Percentiles rank a stretch among this genome's conserved stretches.
These are phyloP conservation scores for Tachina fera DNA, from an alignment of 2,888 invertebrate genomes.

Conservation along the genomic window DNA sequence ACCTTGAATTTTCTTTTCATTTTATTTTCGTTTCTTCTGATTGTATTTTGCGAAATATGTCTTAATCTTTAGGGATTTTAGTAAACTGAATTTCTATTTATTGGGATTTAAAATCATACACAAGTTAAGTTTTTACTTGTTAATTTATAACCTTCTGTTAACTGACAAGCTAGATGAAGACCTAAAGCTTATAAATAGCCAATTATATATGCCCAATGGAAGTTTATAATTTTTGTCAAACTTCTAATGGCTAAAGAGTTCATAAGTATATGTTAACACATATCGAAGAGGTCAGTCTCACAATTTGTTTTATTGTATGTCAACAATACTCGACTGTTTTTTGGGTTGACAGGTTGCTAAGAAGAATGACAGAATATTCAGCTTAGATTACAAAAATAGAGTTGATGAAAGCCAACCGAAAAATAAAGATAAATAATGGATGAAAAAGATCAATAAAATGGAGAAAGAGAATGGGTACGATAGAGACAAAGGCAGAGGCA, in stretches of 20 bases:
- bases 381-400: too few relatives aligned
- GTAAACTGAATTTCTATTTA: not conserved
- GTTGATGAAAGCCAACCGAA: too few relatives aligned
- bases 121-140: not conserved
- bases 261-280: not conserved
- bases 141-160: constrained; percentile 14
- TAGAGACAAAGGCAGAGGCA: too few relatives aligned
- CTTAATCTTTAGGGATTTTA: not conserved
- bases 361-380: too few relatives aligned
- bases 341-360: too few relatives aligned
- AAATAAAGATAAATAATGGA: too few relatives aligned
- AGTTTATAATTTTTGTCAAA: constrained; percentile 6
- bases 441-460: too few relatives aligned
- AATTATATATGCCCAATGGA: not conserved
- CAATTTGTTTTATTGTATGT: too few relatives aligned
- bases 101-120: not conserved
- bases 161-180: constrained; percentile 1
- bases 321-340: too few relatives aligned
- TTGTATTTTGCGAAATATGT: not conserved
- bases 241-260: constrained; percentile 28
- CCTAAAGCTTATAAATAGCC: constrained; percentile 36
- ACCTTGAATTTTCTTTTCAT: not conserved
- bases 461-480: too few relatives aligned
- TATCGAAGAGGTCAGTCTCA: too few relatives aligned
- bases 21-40: too few relatives aligned